Evolutionary conservation across 30 jellyfish, hydroid and myxozoan species (phyloP), one percentile per base, ranked within the genome.

Genomic region (Mastigias papua): DNA sequence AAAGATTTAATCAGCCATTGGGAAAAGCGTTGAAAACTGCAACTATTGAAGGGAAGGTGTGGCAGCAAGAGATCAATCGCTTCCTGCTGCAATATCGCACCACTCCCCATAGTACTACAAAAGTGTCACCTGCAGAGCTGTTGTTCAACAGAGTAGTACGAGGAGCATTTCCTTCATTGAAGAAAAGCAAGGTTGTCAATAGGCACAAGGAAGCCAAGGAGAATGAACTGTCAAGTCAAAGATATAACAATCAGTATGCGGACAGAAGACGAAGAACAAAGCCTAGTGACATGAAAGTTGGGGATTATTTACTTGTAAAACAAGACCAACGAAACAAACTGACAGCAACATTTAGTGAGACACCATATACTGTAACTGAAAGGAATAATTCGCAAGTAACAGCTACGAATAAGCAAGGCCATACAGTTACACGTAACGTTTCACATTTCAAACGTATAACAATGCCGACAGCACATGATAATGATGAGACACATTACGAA

Each of bases 61-160:
- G 97, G 97, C 57, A 69, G 34, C 90, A 89, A 48, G 93, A 88
- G n/a, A 19, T 76, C 1, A 4, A 48, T 23, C 73, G 76, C 13
- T 61, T 88, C 27, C 81, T 77, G 13, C 1, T 86, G 5, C 67
- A 68, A 32, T 37, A 75, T 78, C 15, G 23, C 15, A 3, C 11
- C 4, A 65, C 77, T 1, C 77, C 77, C 6, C 48, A 65, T 25
- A 8, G 64, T 32, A 22, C 16, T 22, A 33, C 81, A 35, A 33
- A 69, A 33, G 62, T 42, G 26, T 49, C 57, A 49, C 62, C 63
- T 28, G n/a, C 84, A 6, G 63, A 84, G 54, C n/a, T n/a, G n/a
- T 27, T 82, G 30, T 66, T 82, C 86, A 68, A 82, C 46, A 34
- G 92, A 8, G 1, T 21, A 28, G 77, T 82, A 0, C 92, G 92